phyloP scores from a whole-genome alignment of 2,888 invertebrate species.

The Tetheella fluctuosa region DNA sequence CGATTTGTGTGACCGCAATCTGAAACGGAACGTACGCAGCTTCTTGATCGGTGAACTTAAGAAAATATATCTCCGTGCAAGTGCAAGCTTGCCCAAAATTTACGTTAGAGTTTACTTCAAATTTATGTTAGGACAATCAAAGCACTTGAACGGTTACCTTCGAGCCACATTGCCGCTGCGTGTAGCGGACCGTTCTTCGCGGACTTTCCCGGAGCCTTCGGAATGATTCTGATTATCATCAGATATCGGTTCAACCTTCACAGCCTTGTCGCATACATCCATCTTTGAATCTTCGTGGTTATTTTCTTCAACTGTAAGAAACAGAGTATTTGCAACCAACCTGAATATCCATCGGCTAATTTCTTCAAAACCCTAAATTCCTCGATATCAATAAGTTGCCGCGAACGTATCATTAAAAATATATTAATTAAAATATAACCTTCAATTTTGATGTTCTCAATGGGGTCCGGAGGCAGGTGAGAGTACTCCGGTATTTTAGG shows the following conservation, averaged over 20 bases:
- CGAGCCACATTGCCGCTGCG: constrained; percentile 56
- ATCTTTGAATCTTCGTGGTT: constrained; percentile 30
- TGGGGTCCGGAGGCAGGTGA: constrained; percentile 73
- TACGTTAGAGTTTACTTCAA: too few relatives aligned
- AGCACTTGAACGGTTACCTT: constrained; percentile 42
- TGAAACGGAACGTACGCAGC: constrained; percentile 27
- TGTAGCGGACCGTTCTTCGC: constrained; percentile 38
- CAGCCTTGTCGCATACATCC: constrained; percentile 17
- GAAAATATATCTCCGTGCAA: too few relatives aligned
- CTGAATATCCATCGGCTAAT: too few relatives aligned
- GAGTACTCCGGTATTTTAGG: constrained; percentile 72
- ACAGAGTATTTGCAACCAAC: not conserved
- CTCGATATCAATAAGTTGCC: too few relatives aligned
- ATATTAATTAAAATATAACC: constrained; percentile 22
- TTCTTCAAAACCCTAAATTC: too few relatives aligned
- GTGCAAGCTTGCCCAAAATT: too few relatives aligned
- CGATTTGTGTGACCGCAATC: constrained; percentile 78
- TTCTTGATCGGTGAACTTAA: not conserved
- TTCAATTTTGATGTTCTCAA: constrained; percentile 41
- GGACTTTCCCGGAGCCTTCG: constrained; percentile 27
- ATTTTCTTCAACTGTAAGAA: constrained; percentile 19
- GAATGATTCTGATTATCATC: constrained; percentile 33
- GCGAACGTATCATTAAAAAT: too few relatives aligned
- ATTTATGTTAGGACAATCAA: too few relatives aligned
- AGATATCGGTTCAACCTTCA: constrained; percentile 37